A percentile compares a stretch with the other conserved stretches of the same genome.
Evolutionary conservation across 2,797 vertebrate species (phyloP).

Genomic region (Gymnopithys bicolor): DNA sequence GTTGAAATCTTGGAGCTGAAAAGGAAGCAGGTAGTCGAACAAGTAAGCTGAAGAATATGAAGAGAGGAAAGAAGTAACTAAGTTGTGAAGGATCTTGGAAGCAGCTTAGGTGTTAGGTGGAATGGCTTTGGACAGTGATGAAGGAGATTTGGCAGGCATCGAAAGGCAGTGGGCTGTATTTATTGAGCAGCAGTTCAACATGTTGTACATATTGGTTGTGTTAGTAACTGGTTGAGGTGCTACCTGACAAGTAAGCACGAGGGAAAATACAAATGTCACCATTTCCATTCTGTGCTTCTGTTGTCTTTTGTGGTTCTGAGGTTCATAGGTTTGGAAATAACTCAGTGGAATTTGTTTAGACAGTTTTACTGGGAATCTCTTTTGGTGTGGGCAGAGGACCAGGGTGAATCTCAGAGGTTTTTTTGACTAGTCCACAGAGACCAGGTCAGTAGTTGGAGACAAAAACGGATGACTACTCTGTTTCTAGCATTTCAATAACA

Average conservation of each 20-base stretch:
- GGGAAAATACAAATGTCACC: neutral
- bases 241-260: neutral
- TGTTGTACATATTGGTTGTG: rapidly evolving
- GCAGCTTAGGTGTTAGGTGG: neutral
- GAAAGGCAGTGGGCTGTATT: neutral
- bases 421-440: neutral
- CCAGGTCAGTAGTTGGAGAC: neutral
- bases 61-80: neutral
- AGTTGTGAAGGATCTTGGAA: neutral
- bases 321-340: neutral
- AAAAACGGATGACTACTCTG: neutral
- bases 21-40: neutral
- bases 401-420: neutral
- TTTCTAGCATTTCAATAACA: neutral
- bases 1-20: neutral
- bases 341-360: neutral
- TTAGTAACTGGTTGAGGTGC: neutral
- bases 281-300: neutral
- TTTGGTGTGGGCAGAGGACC: neutral
- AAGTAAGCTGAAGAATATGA: neutral
- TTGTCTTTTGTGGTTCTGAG: neutral
- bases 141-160: neutral
- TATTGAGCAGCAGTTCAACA: neutral
- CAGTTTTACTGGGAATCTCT: neutral
- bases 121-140: neutral